A percentile compares a stretch with the other conserved stretches of the same genome.
Evolutionary conservation across 1,140 invertebrate species (phyloP).

Genomic region (Tetramorium parvispinum): DNA sequence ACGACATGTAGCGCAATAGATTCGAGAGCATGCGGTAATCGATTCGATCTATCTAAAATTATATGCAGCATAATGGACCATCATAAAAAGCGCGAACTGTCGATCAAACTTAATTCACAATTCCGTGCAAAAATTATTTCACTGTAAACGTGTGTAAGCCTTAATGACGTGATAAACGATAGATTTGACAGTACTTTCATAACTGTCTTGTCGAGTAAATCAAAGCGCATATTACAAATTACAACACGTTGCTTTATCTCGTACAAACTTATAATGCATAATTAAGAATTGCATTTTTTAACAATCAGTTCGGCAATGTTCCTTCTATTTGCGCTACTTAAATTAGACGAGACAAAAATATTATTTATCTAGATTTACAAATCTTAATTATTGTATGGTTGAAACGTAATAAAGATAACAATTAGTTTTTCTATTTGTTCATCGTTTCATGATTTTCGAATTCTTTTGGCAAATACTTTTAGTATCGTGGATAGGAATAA

Average conservation of each 20-base stretch:
- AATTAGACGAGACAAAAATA: not conserved
- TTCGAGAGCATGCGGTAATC: conserved; percentile 19
- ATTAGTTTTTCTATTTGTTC: not conserved
- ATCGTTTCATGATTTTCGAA: not conserved
- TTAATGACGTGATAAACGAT: not conserved
- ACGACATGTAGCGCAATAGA: conserved; percentile 66
- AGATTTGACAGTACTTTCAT: conserved; percentile 26
- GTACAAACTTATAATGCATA: not conserved
- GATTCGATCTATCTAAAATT: conserved; percentile 57
- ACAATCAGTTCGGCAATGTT: not conserved
- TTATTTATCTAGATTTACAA: not conserved
- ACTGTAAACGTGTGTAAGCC: not conserved
- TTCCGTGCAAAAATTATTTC: conserved; percentile 11
- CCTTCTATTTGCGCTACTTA: not conserved
- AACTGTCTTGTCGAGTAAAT: not conserved
- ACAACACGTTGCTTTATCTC: not conserved
- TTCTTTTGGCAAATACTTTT: not conserved
- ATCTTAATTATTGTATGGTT: not conserved
- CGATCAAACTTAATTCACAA: conserved; percentile 34
- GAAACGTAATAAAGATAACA: not conserved
- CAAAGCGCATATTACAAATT: not conserved
- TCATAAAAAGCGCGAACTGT: conserved; percentile 58
- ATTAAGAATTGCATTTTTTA: not conserved
- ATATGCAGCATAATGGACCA: conserved; percentile 36
- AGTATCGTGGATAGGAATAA: conserved; percentile 23